These are phyloP conservation scores for Equus quagga DNA, from an alignment of 2,113 vertebrate genomes.

Conservation along the genomic window DNA sequence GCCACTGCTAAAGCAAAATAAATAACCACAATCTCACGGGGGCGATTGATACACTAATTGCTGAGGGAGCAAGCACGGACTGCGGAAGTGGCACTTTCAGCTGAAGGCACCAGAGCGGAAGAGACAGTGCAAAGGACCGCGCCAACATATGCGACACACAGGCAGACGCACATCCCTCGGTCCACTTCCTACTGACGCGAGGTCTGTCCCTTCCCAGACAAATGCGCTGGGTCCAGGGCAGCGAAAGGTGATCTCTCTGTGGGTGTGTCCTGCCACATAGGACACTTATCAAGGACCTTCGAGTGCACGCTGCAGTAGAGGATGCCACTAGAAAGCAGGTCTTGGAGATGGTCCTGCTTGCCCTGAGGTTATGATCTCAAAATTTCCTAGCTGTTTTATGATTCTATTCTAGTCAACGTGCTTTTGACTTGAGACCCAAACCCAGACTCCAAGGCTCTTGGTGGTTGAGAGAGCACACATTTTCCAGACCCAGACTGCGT, in stretches of 20 bases:
- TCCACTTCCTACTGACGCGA: no score
- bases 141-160: rapidly evolving
- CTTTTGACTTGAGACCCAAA: background rate
- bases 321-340: rapidly evolving
- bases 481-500: background rate
- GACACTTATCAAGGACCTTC: rapidly evolving
- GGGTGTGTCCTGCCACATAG: rapidly evolving
- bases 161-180: rapidly evolving
- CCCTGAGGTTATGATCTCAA: background rate
- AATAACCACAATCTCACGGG: background rate
- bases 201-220: background rate
- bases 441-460: background rate
- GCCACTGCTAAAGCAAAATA: background rate
- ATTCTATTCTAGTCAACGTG: no score
- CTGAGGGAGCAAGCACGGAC: background rate
- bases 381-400: background rate
- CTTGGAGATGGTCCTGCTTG: background rate
- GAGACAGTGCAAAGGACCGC: rapidly evolving
- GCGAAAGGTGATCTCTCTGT: rapidly evolving
- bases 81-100: background rate
- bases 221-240: background rate
- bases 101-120: background rate
- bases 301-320: background rate
- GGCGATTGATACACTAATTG: background rate
- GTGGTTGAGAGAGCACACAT: background rate